These are phyloP conservation scores for Clarias platycephalus DNA, from an alignment of 2,797 vertebrate species.

Conservation along the genomic window DNA sequence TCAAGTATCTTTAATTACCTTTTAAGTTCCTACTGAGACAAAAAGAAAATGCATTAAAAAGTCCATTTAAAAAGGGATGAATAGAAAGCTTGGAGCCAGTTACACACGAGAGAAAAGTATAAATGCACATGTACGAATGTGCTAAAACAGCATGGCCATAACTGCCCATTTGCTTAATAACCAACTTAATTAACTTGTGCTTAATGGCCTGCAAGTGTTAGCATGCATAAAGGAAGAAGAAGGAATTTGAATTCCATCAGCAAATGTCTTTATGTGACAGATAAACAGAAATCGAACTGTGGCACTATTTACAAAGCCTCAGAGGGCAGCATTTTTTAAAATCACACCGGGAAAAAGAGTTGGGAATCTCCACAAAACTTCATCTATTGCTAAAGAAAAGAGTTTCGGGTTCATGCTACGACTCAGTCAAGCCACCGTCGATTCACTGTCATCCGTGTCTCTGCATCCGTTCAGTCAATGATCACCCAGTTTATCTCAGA, in stretches of 20 bases:
- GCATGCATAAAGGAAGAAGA: neutral
- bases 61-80: neutral
- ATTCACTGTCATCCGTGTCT: slow-evolving; percentile 27
- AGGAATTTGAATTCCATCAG: slow-evolving; percentile 3
- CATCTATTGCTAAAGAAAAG: neutral
- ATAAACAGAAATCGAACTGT: slow-evolving; percentile 10
- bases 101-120: neutral
- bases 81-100: neutral
- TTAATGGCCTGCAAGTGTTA: slow-evolving; percentile 11
- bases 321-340: neutral
- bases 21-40: neutral
- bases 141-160: neutral
- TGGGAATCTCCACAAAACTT: slow-evolving; percentile 8
- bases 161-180: slow-evolving; percentile 30
- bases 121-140: neutral
- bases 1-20: neutral
- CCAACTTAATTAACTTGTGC: slow-evolving; percentile 19
- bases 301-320: slow-evolving; percentile 13
- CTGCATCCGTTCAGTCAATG: neutral
- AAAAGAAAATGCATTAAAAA: slow-evolving; percentile 7
- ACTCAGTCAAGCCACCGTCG: slow-evolving; percentile 22
- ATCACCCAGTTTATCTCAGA: neutral
- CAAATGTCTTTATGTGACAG: neutral
- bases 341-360: slow-evolving; percentile 9
- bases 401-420: slow-evolving; percentile 29